A percentile compares a stretch with the other conserved stretches of the same genome.
Evolutionary conservation across 30 jellyfish, hydroid and myxozoan species (phyloP).

Genomic region (Aurelia aurita): DNA sequence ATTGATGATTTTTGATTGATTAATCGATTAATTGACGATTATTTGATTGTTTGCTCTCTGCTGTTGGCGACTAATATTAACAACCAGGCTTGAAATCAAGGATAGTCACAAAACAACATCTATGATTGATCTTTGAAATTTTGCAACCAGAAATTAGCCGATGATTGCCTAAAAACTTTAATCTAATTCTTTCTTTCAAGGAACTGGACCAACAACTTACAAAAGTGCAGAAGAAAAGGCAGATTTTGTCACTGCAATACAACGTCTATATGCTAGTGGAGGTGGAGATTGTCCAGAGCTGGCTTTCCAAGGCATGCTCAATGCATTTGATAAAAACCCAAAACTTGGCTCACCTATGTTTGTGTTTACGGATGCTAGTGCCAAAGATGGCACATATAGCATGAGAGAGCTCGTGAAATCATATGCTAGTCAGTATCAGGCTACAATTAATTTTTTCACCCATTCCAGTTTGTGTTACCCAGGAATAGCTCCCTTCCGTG

Average conservation of each 20-base stretch:
- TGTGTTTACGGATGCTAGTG: slow-evolving; percentile 96
- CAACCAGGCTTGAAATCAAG: too few species aligned
- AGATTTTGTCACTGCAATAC: slow-evolving; percentile 67
- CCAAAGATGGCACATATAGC: slow-evolving; percentile 73
- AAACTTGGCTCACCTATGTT: slow-evolving; percentile 90
- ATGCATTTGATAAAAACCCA: slow-evolving; percentile 78
- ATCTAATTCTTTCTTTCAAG: slow-evolving; percentile 12
- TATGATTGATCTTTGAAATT: too few species aligned
- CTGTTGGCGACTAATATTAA: too few species aligned
- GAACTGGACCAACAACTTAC: slow-evolving; percentile 82
- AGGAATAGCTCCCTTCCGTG: slow-evolving; percentile 42
- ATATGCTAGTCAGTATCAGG: slow-evolving; percentile 27
- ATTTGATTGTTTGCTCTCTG: too few species aligned
- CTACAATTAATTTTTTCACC: slow-evolving; percentile 40
- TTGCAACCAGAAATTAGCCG: too few species aligned
- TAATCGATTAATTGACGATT: too few species aligned
- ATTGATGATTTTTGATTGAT: too few species aligned
- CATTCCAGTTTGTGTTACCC: slow-evolving; percentile 10
- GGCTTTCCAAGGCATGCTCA: slow-evolving; percentile 88
- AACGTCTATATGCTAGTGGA: slow-evolving; percentile 63
- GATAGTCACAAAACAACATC: too few species aligned
- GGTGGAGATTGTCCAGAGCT: slow-evolving; percentile 96
- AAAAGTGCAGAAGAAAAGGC: slow-evolving; percentile 40
- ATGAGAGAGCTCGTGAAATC: slow-evolving; percentile 45
- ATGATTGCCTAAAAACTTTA: too few species aligned